phyloP scores from a whole-genome alignment of 1,140 invertebrate genomes.

The Conus ventricosus region DNA sequence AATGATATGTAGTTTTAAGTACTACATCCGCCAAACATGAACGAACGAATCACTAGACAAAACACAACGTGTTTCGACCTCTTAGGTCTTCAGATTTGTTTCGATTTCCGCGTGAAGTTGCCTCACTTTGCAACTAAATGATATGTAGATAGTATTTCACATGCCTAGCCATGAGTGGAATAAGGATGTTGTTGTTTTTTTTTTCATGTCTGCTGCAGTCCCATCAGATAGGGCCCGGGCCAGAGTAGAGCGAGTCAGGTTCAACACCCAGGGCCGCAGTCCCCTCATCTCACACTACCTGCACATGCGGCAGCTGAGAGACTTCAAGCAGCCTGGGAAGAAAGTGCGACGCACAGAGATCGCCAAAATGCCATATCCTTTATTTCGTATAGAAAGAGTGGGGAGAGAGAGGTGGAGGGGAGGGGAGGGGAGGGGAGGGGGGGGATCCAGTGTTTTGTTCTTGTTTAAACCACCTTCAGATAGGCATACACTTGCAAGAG shows the following conservation, averaged over 20 bases:
- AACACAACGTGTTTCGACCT: too few relatives aligned
- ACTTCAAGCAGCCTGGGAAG: constrained; percentile 61
- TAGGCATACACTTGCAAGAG: too few relatives aligned
- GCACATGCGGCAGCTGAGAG: constrained; percentile 64
- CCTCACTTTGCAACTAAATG: too few relatives aligned
- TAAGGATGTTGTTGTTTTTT: background rate
- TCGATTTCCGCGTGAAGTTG: too few relatives aligned
- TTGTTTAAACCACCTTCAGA: too few relatives aligned
- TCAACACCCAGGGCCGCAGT: constrained; percentile 68
- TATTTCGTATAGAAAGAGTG: background rate
- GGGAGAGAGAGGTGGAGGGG: too few relatives aligned
- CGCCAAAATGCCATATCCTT: constrained; percentile 66
- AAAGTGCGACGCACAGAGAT: constrained; percentile 69
- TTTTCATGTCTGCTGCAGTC: constrained; percentile 58
- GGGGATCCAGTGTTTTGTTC: background rate
- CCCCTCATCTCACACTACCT: constrained; percentile 70
- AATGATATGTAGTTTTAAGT: too few relatives aligned
- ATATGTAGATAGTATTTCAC: too few relatives aligned
- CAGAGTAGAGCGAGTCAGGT: constrained; percentile 68
- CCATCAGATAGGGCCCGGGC: constrained; percentile 69
- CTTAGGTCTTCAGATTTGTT: too few relatives aligned
- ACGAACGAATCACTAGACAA: too few relatives aligned
- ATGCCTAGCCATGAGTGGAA: background rate
- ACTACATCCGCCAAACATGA: too few relatives aligned
- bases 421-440: background rate